These are phyloP conservation scores for human (Homo sapiens) DNA, from an alignment of 2,113 vertebrate species.

Conservation along the genomic window DNA sequence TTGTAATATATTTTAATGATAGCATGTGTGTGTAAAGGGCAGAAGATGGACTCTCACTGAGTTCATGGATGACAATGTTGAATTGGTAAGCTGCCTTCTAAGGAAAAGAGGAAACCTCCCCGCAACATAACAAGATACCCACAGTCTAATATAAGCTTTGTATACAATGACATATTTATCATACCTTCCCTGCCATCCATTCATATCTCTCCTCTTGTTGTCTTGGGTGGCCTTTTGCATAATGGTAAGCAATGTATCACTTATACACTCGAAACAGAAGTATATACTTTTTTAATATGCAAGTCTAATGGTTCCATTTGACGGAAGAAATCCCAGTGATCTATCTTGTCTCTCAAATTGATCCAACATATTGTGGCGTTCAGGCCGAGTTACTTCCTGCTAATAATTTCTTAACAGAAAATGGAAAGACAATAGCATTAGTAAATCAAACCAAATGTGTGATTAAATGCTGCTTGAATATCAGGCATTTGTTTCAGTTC, in stretches of 20 bases:
- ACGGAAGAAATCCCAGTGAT: slow-evolving; percentile 79
- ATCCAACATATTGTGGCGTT: slow-evolving; percentile 72
- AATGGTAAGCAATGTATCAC: slow-evolving; percentile 51
- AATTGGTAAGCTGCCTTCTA: slow-evolving; percentile 63
- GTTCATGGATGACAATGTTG: background rate
- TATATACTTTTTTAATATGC: slow-evolving; percentile 77
- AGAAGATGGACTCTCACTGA: background rate
- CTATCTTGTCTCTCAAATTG: slow-evolving; percentile 79
- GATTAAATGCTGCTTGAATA: slow-evolving; percentile 78
- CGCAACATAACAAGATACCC: slow-evolving; percentile 47
- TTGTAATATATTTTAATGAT: background rate
- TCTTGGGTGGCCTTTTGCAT: slow-evolving; percentile 73
- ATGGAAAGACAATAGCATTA: slow-evolving; percentile 80
- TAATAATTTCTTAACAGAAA: slow-evolving; percentile 80
- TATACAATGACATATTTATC: slow-evolving; percentile 26
- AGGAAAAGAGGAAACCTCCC: slow-evolving; percentile 27
- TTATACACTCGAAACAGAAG: slow-evolving; percentile 67
- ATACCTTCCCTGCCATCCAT: background rate
- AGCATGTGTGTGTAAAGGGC: background rate
- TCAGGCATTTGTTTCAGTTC: slow-evolving; percentile 71
- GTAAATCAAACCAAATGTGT: slow-evolving; percentile 84
- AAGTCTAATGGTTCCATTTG: slow-evolving; percentile 74
- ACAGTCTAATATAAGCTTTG: background rate
- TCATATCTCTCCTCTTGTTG: slow-evolving; percentile 53
- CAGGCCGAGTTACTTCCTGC: slow-evolving; percentile 74